Evolutionary conservation across 2,797 vertebrate genomes (phyloP).

Genomic region (Cyclopterus lumpus): DNA sequence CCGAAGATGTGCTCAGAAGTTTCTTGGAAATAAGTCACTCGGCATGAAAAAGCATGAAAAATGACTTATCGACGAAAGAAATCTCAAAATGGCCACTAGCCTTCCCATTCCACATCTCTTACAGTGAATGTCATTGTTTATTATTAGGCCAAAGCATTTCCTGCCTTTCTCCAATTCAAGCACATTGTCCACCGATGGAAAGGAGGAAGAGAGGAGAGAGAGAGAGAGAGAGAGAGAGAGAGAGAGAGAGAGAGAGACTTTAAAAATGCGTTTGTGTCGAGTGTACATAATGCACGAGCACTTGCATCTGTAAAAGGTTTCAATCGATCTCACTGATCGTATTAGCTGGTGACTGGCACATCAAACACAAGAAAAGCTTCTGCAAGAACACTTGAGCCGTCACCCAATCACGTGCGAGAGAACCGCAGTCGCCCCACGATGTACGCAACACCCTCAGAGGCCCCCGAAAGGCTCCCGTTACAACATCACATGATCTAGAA

Average conservation of each 20-base stretch:
- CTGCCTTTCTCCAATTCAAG: constrained; percentile 77
- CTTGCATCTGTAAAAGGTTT: constrained; percentile 75
- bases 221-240: constrained; percentile 25
- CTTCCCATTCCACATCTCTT: constrained; percentile 71
- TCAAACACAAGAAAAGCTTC: constrained; percentile 65
- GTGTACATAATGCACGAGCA: constrained; percentile 65
- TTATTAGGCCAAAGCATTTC: constrained; percentile 82
- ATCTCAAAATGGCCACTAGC: constrained; percentile 14
- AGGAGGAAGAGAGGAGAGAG: constrained; percentile 23
- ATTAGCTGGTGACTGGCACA: constrained; percentile 73
- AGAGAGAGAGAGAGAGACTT: constrained; percentile 33
- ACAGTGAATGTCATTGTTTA: constrained; percentile 80
- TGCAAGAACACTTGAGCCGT: constrained; percentile 53
- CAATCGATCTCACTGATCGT: constrained; percentile 76
- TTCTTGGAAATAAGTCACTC: no score
- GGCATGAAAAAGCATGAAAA: no score
- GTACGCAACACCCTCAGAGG: constrained; percentile 60
- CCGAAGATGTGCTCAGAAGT: no score
- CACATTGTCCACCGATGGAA: constrained; percentile 57
- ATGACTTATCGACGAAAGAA: no score
- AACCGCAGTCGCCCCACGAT: constrained; percentile 52
- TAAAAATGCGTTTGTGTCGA: constrained; percentile 55
- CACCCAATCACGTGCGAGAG: constrained; percentile 72
- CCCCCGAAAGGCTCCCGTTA: constrained; percentile 71
- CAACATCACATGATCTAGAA: constrained; percentile 73